Base-by-base conservation (phyloP, 2,797 vertebrate genomes). In the Emys orbicularis region DNA sequence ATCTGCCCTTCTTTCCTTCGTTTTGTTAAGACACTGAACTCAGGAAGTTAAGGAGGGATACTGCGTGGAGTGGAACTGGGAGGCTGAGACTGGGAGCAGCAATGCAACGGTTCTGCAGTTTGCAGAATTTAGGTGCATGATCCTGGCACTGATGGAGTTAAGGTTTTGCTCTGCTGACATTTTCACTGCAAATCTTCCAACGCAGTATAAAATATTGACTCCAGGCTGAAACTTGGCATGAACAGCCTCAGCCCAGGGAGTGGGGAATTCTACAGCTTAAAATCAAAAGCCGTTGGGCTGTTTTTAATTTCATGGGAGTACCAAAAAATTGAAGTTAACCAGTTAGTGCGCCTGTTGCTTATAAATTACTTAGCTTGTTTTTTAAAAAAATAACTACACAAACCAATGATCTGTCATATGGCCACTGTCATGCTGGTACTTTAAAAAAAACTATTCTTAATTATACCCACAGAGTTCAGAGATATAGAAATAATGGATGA, bases 321-420 rank as follows among this genome's bases (percentile, higher is more conserved):
- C 41, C 21, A 52, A 82, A 74, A 76, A 81, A 80, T 56, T 50
- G 0, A 90, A 79, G 21, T 50, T 81, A 80, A 1, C 2, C 4
- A 0, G 49, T 10, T 82, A 53, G 16, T 0, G 3, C 1, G 0
- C 31, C 29, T 52, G 2, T 77, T 3, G 84, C 41, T 10, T 25
- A 37, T 52, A 49, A 74, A 25, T 23, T 56, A 90, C 6, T 12
- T 1, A 49, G 19, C 77, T 44, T 4, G 53, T 0, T 34, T 80
- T 77, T 41, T 88, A 85, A 89, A 82, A 25, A 25, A 61, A 88
- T 54, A 1, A 49, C 21, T 12, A 15, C 47, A 87, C 0, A 0
- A 3, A 74, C 84, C 94, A 57, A n/a, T 23, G 37, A 25, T 27
- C 25, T 37, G 50, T 84, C 27, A 13, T 59, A 52, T 0, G 0